Conservation (phyloP, 2,888 invertebrate species). For the Phengaris alcon region DNA sequence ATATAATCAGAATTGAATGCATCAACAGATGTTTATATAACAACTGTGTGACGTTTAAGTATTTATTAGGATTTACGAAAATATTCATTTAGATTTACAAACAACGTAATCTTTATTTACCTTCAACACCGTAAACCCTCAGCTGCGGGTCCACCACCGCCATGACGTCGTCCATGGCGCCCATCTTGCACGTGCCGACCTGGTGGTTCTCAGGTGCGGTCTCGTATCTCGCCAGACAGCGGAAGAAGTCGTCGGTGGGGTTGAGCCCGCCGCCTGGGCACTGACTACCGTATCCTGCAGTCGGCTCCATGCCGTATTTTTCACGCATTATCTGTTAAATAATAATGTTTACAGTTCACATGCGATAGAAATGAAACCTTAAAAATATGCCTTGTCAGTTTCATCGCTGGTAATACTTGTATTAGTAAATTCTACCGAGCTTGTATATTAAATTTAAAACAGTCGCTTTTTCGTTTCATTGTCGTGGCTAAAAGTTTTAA, state of each 20-base stretch:
- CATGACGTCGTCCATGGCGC: constrained; percentile 82
- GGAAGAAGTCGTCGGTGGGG: constrained; percentile 85
- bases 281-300: constrained; percentile 67
- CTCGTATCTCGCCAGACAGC: constrained; percentile 83
- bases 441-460: too few relatives aligned
- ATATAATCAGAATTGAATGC: too few relatives aligned
- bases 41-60: too few relatives aligned
- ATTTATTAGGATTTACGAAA: too few relatives aligned
- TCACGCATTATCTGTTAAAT: constrained; percentile 66
- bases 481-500: too few relatives aligned
- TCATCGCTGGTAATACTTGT: too few relatives aligned
- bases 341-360: background rate
- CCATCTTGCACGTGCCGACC: constrained; percentile 91
- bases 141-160: constrained; percentile 87
- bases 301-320: constrained; percentile 78
- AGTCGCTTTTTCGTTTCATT: too few relatives aligned
- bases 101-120: constrained; percentile 46
- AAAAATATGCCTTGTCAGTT: too few relatives aligned
- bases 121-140: constrained; percentile 81
- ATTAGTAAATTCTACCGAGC: too few relatives aligned
- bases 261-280: constrained; percentile 68
- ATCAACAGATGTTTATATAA: too few relatives aligned
- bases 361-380: too few relatives aligned
- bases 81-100: too few relatives aligned
- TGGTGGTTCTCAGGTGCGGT: constrained; percentile 92